Base-by-base conservation (phyloP, 2,888 invertebrate species). In the Synergus laeviventris region DNA sequence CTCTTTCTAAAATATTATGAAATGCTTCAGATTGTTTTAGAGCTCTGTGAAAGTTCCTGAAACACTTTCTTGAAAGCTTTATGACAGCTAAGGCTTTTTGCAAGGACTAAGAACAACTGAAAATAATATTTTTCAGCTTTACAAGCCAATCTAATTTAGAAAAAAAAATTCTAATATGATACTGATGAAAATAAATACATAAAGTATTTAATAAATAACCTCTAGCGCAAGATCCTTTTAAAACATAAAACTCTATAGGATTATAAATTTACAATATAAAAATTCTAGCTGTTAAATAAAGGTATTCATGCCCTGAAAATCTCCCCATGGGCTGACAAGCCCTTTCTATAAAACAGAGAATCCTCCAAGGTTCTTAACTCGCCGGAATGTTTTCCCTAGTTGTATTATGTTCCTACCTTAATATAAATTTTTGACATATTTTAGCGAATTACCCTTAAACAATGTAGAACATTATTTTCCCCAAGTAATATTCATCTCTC, bases 381-480 rank as follows among this genome's bases (percentile, higher is more conserved):
- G 5, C 11, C 39, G 18, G 18, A 62, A 36, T 36, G 38, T 39
- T 39, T 38, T 18, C 18, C 12, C 62, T n/a, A 18, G 62, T 18
- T 62, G 18, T n/a, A 62, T 62, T 39, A n/a, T 18, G 21, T 39
- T 12, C 18, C 39, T 12, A 64, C 21, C 3, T 38, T 9, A 5
- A 11, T n/a, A 0, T 12, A 3, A 64, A 14, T 64, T 64, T 64
- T 64, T 18, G 54, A 24, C 42, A 66, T 42, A 16, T 66, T 66
- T 66, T 24, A 24, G 7, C 21, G 14, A 14, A 24, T 59, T 24
- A 59, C 14, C 21, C 59, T 21, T 12, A 21, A 24, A 24, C 24
- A 59, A 59, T 59, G 59, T 59, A 59, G 59, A 59, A 59, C 59
- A 59, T 59, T 24, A 59, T 59, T 59, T 59, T 11, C 59, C 24